Evolutionary conservation across 2,113 vertebrate species (phyloP), one percentile per base, ranked within the genome.

Genomic region (Macquaria ambigua): DNA sequence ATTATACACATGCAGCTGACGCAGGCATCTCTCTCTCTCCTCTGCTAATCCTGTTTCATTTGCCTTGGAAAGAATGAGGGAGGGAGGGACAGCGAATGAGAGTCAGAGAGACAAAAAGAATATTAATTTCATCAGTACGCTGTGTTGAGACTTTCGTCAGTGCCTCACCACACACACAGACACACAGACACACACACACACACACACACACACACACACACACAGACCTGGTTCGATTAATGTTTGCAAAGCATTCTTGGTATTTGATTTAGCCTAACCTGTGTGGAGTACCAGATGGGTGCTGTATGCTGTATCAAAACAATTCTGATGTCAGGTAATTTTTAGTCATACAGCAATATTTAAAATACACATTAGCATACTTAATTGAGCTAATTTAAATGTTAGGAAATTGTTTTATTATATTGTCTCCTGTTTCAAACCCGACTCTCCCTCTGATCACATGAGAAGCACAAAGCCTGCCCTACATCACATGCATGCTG

Each of bases 41-140:
- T 83, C 39, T 37, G 71, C 72, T 95, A 94, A 95, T 95, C 93
- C 92, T 87, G 89, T 94, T 93, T 95, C 82, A 90, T 93, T 94
- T 94, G 89, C 90, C 58, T 90, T 82, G 73, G 87, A 92, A 89
- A 82, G 67, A 92, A 87, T 78, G 72, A 71, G 48, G n/a, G 50
- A 82, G 48, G 39, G 75, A 64, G 37, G 34, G 53, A 59, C 31
- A 81, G 16, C 15, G 11, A 81, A 73, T 75, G 69, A 31, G 69
- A 74, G 52, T 74, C 43, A 46, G 31, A 84, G 55, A 89, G 59
- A 83, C 53, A 83, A 79, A 83, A 93, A 82, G 77, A 90, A 92
- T 85, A 91, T 89, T 85, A 82, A 93, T 89, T 90, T 92, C 80
- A 83, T 91, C 84, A 82, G 59, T 85, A 64, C 50, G 12, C 76